Evolutionary conservation across 64 coral and sea anemone genomes (phyloP), one percentile per base, ranked within the genome.

Genomic region (Orbicella faveolata): DNA sequence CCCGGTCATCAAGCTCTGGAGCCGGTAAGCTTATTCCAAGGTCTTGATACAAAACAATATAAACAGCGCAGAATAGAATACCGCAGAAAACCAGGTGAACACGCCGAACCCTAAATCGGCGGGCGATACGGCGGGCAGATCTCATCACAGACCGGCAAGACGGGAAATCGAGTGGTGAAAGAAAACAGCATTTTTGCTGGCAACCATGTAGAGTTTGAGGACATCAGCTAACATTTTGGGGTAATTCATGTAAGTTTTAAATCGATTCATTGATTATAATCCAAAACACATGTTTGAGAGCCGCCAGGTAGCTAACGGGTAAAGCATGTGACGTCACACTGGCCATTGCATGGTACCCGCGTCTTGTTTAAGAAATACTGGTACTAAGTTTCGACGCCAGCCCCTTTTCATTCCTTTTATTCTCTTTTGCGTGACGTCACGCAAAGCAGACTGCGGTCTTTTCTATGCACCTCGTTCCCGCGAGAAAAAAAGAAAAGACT

Each of bases 221-320:
- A 41, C 37, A 37, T 76, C 74, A 18, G 37, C 63, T 66, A 44
- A 18, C 13, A 14, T 34, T 77, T 39, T 37, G 48, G 39, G 20
- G 36, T 51, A 77, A 77, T 77, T 18, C 36, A 41, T 51, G n/a
- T 26, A 51, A 20, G 63, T 83, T 62, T n/a, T 67, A 17, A 44
- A 39, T 52, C 9, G 20, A 2, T 30, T 9, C 41, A 37, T 23
- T 72, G n/a, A 70, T 34, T 65, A 30, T 36, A 44, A 77, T 67
- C 62, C 6, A 17, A 12, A 19, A 16, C 59, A 66, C 13, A 34
- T 66, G 61, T 72, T 84, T 84, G 82, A 84, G 19, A 84, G 82
- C 82, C 82, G 82, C 82, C 82, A 84, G 64, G 82, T 84, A 84
- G 63, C 36, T 4, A 66, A 73, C 82, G 37, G 82, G 82, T 84